Conservation (phyloP, 2,888 invertebrate species). For the Noctua fimbriata region DNA sequence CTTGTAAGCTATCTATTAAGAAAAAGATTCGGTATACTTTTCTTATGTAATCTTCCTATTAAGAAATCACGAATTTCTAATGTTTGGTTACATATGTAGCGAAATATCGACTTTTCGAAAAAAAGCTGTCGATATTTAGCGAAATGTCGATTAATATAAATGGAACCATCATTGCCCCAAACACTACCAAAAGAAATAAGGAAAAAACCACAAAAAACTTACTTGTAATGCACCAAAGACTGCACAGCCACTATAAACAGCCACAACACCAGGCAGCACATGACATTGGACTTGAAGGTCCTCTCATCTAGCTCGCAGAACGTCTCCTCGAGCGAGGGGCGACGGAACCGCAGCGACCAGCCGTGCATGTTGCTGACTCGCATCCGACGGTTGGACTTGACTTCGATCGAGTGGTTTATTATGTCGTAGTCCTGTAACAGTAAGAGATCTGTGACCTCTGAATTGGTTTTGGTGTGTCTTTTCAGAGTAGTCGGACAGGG, state of each 20-base stretch:
- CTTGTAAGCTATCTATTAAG: too few relatives aligned
- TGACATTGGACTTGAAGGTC: constrained; percentile 98
- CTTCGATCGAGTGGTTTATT: constrained; percentile 96
- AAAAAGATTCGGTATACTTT: not conserved
- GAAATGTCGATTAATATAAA: not conserved
- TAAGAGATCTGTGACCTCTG: not conserved
- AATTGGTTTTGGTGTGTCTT: not conserved
- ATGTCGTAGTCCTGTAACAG: constrained; percentile 93
- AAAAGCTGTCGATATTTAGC: not conserved
- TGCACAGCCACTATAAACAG: constrained; percentile 95
- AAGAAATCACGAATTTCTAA: not conserved
- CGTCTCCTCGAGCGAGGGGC: constrained; percentile 94
- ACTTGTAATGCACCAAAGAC: constrained; percentile 93
- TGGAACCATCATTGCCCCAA: not conserved
- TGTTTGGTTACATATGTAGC: not conserved
- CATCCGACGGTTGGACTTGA: constrained; percentile 97
- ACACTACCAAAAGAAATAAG: not conserved
- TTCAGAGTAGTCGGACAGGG: not conserved
- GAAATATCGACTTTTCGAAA: not conserved
- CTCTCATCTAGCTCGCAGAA: constrained; percentile 96
- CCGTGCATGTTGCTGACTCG: constrained; percentile 95
- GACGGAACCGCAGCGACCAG: constrained; percentile 96
- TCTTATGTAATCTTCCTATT: not conserved
- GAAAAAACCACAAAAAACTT: constrained; percentile 66
- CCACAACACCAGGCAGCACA: constrained; percentile 98